Base-by-base conservation (phyloP, 2,888 invertebrate species). In the Cryptophagus acutangulus region DNA sequence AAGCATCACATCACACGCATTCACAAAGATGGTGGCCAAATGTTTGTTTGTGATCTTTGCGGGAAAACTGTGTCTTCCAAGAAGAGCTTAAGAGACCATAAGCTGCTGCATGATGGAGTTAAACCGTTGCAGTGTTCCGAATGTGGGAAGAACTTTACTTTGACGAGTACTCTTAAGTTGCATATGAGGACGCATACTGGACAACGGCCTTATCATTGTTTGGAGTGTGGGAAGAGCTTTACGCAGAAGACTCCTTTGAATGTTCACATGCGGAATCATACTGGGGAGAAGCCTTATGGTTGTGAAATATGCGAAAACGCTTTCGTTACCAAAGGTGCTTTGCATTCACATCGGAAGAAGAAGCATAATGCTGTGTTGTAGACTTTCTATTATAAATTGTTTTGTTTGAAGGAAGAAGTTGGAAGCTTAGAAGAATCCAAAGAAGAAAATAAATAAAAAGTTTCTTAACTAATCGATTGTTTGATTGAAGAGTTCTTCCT, bases 141-240 rank as follows among this genome's bases (percentile, higher is more conserved):
- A 31, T 71, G 71, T 44, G 67, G 65, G 0, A 66, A 65, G 43
- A 54, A 58, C n/a, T 71, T 70, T 40, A 60, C 61, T 1, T 55
- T 63, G 30, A 62, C 64, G 17, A 66, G 63, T 9, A 65, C 66
- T 12, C 47, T 71, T 13, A 65, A 62, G 33, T 52, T 66, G 25
- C 72, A 72, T 43, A 51, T 65, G 37, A 54, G 65, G 9, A 65
- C 64, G 0, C 70, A 70, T 41, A 69, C 68, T 0, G 67, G 69
- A 10, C 67, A 68, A 14, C 51, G 58, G 36, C 67, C 66, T 1
- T 65, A 63, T 40, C 48, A 51, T 25, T 68, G 67, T 41, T 40
- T 41, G 2, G 36, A 56, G 13, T 68, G 68, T 42, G 54, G 51
- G 1, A 63, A 62, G 45, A 41, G 54, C 6, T 68, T 66, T 38